phyloP scores from a whole-genome alignment of 1,140 invertebrate genomes.

The Cotesia vestalis region DNA sequence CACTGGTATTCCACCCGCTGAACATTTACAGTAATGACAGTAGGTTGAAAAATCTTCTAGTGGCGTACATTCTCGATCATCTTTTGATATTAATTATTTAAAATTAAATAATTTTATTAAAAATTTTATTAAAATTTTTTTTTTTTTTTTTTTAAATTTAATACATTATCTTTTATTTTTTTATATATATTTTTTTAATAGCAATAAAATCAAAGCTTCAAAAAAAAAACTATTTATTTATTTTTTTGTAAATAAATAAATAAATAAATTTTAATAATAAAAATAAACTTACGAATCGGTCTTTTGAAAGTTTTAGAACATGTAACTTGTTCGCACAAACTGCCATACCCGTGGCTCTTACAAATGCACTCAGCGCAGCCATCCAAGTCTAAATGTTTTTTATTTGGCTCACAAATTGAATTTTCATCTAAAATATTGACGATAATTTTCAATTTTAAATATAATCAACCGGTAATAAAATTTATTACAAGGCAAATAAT shows the following conservation, averaged over 20 bases:
- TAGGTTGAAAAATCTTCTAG: conserved; percentile 10
- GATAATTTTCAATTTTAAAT: background rate
- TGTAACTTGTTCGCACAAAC: conserved; percentile 17
- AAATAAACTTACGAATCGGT: conserved; percentile 24
- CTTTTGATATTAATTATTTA: background rate
- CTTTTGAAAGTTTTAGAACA: conserved; percentile 18
- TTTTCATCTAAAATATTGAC: conserved; percentile 22
- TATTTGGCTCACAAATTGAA: conserved; percentile 28
- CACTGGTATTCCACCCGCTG: conserved; percentile 19
- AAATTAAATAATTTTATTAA: no score
- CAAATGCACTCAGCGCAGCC: conserved; percentile 31
- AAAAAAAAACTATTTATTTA: background rate
- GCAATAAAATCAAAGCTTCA: no score
- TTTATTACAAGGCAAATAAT: background rate
- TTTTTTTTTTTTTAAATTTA: no score
- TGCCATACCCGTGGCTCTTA: conserved; percentile 22
- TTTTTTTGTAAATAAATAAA: no score
- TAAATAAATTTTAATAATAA: no score
- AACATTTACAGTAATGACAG: conserved; percentile 33
- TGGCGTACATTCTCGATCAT: conserved; percentile 28
- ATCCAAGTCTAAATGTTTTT: conserved; percentile 27
- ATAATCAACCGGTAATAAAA: background rate
- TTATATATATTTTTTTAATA: no score
- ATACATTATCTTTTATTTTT: no score
- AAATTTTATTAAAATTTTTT: no score